phyloP scores from a whole-genome alignment of 2,797 vertebrate species.

The Pseudomugil tenellus region DNA sequence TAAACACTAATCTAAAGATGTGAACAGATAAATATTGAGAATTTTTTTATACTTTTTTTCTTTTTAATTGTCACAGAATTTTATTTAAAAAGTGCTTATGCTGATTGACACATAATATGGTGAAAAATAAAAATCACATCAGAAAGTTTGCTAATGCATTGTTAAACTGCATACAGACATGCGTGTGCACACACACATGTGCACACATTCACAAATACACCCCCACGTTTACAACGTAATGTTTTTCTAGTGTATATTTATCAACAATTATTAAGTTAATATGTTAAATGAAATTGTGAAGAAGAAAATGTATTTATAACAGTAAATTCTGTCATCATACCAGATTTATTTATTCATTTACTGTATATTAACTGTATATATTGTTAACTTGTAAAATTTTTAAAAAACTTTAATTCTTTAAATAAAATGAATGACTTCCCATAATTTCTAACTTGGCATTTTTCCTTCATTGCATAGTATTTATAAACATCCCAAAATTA shows the following conservation, averaged over 20 bases:
- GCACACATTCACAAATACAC: conserved; percentile 24
- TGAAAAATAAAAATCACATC: background rate
- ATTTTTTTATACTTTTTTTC: background rate
- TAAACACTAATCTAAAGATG: background rate
- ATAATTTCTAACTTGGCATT: background rate
- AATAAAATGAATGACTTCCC: no score
- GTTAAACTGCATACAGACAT: conserved; percentile 1
- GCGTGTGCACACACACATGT: conserved; percentile 13
- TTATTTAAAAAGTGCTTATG: background rate
- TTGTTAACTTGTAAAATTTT: no score
- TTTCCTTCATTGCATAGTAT: background rate
- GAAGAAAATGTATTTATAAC: no score
- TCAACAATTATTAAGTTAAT: no score
- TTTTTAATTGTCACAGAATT: no score
- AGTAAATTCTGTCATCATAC: no score
- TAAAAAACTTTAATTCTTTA: no score
- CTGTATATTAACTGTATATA: no score
- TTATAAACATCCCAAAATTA: background rate
- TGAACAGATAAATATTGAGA: background rate
- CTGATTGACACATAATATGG: background rate
- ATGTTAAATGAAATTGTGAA: no score
- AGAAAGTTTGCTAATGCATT: background rate
- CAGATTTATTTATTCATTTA: no score
- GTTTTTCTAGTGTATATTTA: no score
- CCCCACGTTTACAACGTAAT: background rate